Base-by-base conservation (phyloP, 2,888 invertebrate species). In the Holacanthella duospinosa region DNA sequence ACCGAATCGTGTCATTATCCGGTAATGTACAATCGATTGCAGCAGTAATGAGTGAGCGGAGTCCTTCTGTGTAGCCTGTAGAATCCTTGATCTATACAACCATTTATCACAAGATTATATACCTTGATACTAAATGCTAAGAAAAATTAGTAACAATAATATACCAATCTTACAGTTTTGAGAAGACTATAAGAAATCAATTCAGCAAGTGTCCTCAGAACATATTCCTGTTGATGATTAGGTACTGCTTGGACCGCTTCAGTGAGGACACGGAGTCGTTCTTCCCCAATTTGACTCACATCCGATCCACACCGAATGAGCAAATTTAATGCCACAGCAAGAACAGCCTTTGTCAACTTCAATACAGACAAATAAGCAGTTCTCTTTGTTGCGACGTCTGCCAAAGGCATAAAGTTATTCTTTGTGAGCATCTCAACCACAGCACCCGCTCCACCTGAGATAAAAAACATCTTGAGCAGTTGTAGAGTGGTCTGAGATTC, bases 321-420 rank as follows among this genome's bases (percentile, higher is more conserved):
- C 26, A 89, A 83, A 75, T 91, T 88, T 12, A 89, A 92, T 66
- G 93, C 84, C 9, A 92, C 88, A 36, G 91, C 91, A 60, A 96
- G 80, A 74, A 93, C 84, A 65, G 96, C 79, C 79, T 95, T 95
- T 71, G 89, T 87, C 71, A 95, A 82, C 76, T 91, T 89, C 74
- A 95, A 82, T 69, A 93, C 86, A 55, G 89, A 88, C 74, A 92
- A 82, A 78, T 89, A 93, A 12, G 93, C 93, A 63, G 89, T 87
- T 73, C 91, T 81, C 75, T 85, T 85, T 0, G 86, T 87, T 60
- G 84, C 83, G 74, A 86, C 84, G 75, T 91, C 90, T 26, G 89
- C 87, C 72, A 83, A 85, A 19, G 86, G 84, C 78, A 90, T 80
- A 76, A 90, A 90, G 78, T 88, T 88, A 74, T 88, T 88, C 77